Evolutionary conservation across 2,797 vertebrate genomes (phyloP).

Genomic region (Diplodus puntazzo): DNA sequence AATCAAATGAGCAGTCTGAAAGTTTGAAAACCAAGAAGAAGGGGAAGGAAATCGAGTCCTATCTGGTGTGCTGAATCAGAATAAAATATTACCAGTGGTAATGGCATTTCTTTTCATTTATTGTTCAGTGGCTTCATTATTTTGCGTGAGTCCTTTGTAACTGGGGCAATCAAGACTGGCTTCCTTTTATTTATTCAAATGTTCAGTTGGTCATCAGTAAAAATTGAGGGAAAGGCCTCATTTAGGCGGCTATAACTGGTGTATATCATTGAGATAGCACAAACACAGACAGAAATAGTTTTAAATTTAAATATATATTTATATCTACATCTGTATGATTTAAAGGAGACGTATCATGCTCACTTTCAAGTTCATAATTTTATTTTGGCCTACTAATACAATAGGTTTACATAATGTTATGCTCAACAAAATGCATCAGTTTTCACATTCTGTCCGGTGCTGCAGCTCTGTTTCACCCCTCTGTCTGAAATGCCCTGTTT

Average conservation of each 20-base stretch:
- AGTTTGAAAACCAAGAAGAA: constrained; percentile 2
- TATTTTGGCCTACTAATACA: too few relatives aligned
- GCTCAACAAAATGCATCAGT: too few relatives aligned
- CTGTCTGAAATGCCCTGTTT: too few relatives aligned
- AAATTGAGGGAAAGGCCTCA: neutral
- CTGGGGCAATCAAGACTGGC: neutral
- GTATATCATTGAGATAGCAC: neutral
- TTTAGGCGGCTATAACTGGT: neutral
- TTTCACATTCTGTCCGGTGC: too few relatives aligned
- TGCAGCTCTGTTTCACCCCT: too few relatives aligned
- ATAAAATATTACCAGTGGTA: constrained; percentile 20
- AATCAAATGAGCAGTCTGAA: constrained; percentile 32
- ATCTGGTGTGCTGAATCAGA: constrained; percentile 4
- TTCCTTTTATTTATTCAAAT: constrained; percentile 21
- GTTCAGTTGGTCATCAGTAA: constrained; percentile 7
- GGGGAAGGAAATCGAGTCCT: neutral
- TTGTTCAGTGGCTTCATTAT: constrained; percentile 35
- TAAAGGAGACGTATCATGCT: neutral
- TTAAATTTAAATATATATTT: neutral
- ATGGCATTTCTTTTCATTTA: constrained; percentile 34
- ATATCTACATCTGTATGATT: neutral
- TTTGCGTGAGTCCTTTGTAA: constrained; percentile 18
- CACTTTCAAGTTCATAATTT: too few relatives aligned
- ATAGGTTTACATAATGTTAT: too few relatives aligned
- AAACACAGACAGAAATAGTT: neutral